phyloP scores from a whole-genome alignment of 2,888 invertebrate genomes.

The Trileptium ribeirensis region DNA sequence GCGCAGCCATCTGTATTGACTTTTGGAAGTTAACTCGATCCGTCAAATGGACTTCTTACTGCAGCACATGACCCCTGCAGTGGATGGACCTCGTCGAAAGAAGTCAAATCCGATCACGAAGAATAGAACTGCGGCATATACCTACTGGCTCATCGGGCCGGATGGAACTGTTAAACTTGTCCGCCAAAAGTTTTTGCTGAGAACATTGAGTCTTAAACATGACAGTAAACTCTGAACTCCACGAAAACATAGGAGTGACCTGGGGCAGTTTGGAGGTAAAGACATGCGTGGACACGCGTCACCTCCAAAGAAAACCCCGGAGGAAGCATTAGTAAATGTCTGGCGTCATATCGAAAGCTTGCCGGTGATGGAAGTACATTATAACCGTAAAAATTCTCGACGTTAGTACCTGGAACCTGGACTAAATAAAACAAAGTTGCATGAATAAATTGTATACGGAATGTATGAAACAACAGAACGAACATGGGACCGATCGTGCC shows the following conservation, averaged over 20 bases:
- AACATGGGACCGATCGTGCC: not conserved
- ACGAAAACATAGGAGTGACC: not conserved
- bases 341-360: not conserved
- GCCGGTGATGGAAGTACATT: not conserved
- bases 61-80: no score
- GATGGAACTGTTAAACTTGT: not conserved
- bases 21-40: no score
- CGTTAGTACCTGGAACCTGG: not conserved
- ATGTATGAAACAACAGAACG: not conserved
- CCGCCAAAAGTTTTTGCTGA: conserved; percentile 5
- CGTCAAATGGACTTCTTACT: no score
- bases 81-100: no score
- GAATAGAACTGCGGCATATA: no score
- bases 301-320: not conserved
- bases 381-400: not conserved
- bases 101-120: no score
- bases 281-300: not conserved
- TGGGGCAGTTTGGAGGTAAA: not conserved
- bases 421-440: not conserved
- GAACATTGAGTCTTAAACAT: not conserved
- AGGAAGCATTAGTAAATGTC: not conserved
- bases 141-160: no score
- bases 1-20: no score
- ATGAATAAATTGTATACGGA: not conserved
- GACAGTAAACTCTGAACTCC: not conserved